These are phyloP conservation scores for Pogonognathellus flavescens DNA, from an alignment of 1,140 invertebrate genomes.

Conservation along the genomic window DNA sequence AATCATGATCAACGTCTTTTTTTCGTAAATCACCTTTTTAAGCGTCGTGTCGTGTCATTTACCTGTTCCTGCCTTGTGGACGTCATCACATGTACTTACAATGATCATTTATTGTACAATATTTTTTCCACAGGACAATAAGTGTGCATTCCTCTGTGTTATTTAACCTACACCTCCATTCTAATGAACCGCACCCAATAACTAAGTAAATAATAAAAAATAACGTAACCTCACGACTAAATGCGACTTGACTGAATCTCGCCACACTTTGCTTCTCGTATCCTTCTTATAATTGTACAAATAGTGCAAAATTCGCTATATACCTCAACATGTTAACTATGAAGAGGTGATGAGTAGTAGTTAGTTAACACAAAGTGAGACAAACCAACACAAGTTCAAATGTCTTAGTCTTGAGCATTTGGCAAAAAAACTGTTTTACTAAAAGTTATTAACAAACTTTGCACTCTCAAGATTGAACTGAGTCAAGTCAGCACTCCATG, in stretches of 20 bases:
- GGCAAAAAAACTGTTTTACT: too few species aligned
- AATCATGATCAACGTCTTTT: conserved; percentile 30
- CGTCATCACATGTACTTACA: background rate
- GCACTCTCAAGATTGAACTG: too few species aligned
- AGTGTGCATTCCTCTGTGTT: background rate
- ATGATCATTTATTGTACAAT: background rate
- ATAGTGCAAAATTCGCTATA: too few species aligned
- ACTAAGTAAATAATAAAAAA: background rate
- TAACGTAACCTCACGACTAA: background rate
- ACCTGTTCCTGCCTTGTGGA: background rate
- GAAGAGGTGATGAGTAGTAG: too few species aligned
- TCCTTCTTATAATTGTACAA: too few species aligned
- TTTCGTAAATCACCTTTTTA: conserved; percentile 10
- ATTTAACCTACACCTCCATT: conserved; percentile 33
- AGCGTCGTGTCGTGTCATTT: conserved; percentile 44
- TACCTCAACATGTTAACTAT: too few species aligned
- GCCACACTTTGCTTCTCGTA: too few species aligned
- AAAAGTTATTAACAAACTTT: too few species aligned
- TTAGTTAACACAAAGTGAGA: too few species aligned
- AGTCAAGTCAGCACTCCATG: too few species aligned
- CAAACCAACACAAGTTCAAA: too few species aligned
- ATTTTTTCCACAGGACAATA: background rate
- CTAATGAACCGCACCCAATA: conserved; percentile 30
- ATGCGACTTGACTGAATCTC: background rate
- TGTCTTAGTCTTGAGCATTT: too few species aligned